Evolutionary conservation across 1,140 invertebrate species (phyloP), one percentile per base, ranked within the genome.

Genomic region (Brachionus paranguensis): DNA sequence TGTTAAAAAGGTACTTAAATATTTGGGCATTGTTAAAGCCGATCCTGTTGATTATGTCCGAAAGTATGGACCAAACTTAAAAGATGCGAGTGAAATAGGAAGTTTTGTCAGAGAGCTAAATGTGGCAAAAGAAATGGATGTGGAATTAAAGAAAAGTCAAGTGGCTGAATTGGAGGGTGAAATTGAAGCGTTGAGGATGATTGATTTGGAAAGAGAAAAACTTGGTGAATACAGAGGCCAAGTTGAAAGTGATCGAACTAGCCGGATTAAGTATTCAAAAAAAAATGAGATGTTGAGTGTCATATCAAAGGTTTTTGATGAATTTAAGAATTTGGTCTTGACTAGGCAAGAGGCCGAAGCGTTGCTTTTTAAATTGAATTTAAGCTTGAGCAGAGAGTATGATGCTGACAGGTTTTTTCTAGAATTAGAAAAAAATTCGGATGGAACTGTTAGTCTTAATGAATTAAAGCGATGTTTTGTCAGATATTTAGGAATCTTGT

Each of bases 171-270:
- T 78, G 12, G 17, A 27, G 14, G 76, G 76, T 11, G 76, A 78
- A 14, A 17, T 78, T n/a, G 43, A 50, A 20, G 76, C 76, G n/a
- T 64, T 78, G 27, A 78, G 24, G 10, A 33, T 78, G 17, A 12
- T 78, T 78, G 76, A 78, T 43, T 55, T 78, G 33, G 76, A 78
- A 50, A 78, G 43, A 55, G 76, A 78, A 27, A 33, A 33, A 10
- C 41, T 78, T 17, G 41, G 47, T 43, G n/a, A 43, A 12, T 72
- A 72, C n/a, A 72, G 10, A 72, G 3, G n/a, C 5, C 53, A 55
- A 55, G 20, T 55, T 55, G 53, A 55, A 55, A 20, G 17, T 7
- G 7, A 10, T 20, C 8, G 20, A 20, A 20, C 53, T 7, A 55
- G 17, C 12, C 8, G 17, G 17, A 8, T 20, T 20, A 20, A 20